Percentiles rank a stretch among this genome's conserved stretches.
Evolutionary conservation across 2,113 vertebrate species (phyloP).

Genomic region (Polypterus senegalus): DNA sequence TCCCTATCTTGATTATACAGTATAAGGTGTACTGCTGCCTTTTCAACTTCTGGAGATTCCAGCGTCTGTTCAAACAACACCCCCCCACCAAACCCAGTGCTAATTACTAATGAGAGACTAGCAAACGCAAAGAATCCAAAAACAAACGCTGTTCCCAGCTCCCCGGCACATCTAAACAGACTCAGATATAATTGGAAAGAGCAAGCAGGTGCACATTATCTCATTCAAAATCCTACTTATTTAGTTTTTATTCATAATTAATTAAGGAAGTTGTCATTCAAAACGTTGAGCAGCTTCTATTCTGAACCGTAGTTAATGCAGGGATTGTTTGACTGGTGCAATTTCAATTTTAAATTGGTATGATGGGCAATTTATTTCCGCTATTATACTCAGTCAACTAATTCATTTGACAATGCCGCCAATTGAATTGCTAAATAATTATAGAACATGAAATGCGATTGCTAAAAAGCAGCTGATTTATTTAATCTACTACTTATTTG

Average conservation of each 20-base stretch:
- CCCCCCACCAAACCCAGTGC: neutral
- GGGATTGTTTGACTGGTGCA: conserved; percentile 4
- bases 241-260: conserved; percentile 2
- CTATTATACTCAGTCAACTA: conserved; percentile 5
- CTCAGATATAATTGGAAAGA: neutral
- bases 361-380: conserved; percentile 6
- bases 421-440: conserved; percentile 7
- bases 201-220: conserved; percentile 3
- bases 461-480: conserved; percentile 3
- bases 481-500: conserved; percentile 3
- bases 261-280: conserved; percentile 4
- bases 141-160: neutral
- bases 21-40: too few species aligned
- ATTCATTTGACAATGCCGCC: conserved; percentile 7
- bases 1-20: too few species aligned
- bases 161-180: neutral
- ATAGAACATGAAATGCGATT: neutral
- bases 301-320: neutral
- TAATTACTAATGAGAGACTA: neutral
- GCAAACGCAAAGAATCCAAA: neutral
- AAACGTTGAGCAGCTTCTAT: neutral
- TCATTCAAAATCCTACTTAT: conserved; percentile 1
- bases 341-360: conserved; percentile 4
- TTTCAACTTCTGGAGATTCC: too few species aligned
- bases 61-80: too few species aligned